Evolutionary conservation across 1,140 invertebrate species (phyloP).

Genomic region (Penaeus indicus): DNA sequence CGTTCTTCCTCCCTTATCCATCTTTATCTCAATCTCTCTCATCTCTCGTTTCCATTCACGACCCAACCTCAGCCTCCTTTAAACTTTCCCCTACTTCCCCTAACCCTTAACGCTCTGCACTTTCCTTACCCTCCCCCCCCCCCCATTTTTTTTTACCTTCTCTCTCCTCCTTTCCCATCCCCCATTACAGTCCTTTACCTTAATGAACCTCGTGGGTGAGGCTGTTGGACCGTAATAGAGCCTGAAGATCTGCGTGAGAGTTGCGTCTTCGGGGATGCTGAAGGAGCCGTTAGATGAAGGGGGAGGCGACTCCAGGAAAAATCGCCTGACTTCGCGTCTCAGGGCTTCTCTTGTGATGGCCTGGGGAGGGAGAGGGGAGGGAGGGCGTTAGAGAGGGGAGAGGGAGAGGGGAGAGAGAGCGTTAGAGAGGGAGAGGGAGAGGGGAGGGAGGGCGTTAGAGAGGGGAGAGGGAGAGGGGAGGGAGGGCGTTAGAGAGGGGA

Average conservation of each 20-base stretch:
- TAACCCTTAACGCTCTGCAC: too few relatives aligned
- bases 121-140: too few relatives aligned
- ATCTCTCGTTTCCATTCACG: too few relatives aligned
- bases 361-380: background rate
- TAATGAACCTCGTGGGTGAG: constrained; percentile 40
- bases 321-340: constrained; percentile 39
- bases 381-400: background rate
- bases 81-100: too few relatives aligned
- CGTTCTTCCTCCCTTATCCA: too few relatives aligned
- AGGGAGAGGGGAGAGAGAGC: background rate
- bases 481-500: too few relatives aligned
- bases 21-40: too few relatives aligned
- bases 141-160: too few relatives aligned
- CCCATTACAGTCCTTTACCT: constrained; percentile 4
- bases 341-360: constrained; percentile 49
- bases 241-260: constrained; percentile 45
- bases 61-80: too few relatives aligned
- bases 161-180: too few relatives aligned
- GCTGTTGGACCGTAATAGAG: constrained; percentile 32
- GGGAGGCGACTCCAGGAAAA: constrained; percentile 38
- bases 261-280: constrained; percentile 52
- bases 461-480: too few relatives aligned
- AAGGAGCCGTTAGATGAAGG: background rate
- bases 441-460: too few relatives aligned
- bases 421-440: background rate